phyloP scores from a whole-genome alignment of 1,140 invertebrate species.

The Trichonephila clavipes region DNA sequence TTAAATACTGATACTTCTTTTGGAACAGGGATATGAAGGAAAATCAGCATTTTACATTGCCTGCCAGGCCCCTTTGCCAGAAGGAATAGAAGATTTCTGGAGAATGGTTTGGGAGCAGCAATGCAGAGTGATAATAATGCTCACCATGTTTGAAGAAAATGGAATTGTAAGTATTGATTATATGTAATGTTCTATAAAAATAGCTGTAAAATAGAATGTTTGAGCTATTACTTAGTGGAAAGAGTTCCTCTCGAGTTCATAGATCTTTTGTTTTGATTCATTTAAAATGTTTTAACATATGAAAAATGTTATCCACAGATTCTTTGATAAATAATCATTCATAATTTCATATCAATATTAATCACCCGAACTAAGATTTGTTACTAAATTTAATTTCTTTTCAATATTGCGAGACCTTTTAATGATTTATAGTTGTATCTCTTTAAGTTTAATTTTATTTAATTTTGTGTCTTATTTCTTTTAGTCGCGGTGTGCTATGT shows the following conservation, averaged over 20 bases:
- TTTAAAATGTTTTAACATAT: neutral
- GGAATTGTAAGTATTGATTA: constrained; percentile 96
- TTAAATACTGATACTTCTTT: neutral
- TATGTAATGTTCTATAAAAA: too few species aligned
- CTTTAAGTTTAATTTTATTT: too few species aligned
- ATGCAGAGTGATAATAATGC: constrained; percentile 91
- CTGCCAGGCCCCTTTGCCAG: constrained; percentile 79
- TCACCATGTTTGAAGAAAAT: constrained; percentile 96
- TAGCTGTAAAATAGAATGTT: too few species aligned
- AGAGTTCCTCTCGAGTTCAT: neutral
- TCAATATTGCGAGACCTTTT: neutral
- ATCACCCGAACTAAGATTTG: too few species aligned
- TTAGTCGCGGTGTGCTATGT: constrained; percentile 55
- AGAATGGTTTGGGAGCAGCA: constrained; percentile 98
- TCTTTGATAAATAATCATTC: too few species aligned
- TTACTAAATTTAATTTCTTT: neutral
- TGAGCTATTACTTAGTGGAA: too few species aligned
- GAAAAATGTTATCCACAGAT: neutral
- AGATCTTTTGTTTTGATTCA: neutral
- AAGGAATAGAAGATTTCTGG: constrained; percentile 95
- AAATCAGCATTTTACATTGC: constrained; percentile 68
- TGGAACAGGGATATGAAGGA: constrained; percentile 57
- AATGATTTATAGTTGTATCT: too few species aligned
- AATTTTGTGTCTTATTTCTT: neutral
- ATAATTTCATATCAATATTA: neutral